A percentile compares a stretch with the other conserved stretches of the same genome.
Evolutionary conservation across 2,797 vertebrate species (phyloP).

Genomic region (Astyanax mexicanus): DNA sequence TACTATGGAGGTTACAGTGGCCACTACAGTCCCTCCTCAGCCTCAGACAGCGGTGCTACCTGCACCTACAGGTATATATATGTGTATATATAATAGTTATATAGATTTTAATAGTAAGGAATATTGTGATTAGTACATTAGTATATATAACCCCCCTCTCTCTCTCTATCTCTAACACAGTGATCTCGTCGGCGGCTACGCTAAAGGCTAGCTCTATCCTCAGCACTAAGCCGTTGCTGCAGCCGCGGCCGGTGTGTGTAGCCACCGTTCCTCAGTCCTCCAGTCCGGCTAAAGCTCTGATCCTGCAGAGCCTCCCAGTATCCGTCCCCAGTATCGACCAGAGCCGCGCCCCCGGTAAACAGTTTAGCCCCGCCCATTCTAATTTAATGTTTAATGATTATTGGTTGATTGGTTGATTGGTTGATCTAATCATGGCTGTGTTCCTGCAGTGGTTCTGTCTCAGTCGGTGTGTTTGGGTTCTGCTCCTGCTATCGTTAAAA

Average conservation of each 20-base stretch:
- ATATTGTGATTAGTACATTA: too few relatives aligned
- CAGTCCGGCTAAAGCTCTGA: constrained; percentile 76
- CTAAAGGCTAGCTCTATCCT: constrained; percentile 77
- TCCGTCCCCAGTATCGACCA: constrained; percentile 69
- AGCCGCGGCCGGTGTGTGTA: constrained; percentile 84
- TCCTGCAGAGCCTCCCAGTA: constrained; percentile 80
- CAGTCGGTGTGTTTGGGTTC: constrained; percentile 78
- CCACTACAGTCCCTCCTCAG: constrained; percentile 59
- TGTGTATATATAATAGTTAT: too few relatives aligned
- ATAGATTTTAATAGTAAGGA: too few relatives aligned
- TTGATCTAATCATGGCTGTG: constrained; percentile 14
- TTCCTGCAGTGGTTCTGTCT: constrained; percentile 77
- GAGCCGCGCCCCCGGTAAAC: constrained; percentile 72
- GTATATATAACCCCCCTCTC: not conserved
- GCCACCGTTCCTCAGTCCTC: constrained; percentile 69
- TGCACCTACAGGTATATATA: constrained; percentile 57
- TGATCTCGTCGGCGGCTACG: constrained; percentile 49
- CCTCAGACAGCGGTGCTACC: constrained; percentile 53
- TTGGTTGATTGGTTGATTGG: too few relatives aligned
- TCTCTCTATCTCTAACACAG: constrained; percentile 41
- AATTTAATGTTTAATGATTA: not conserved
- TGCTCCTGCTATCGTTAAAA: constrained; percentile 78
- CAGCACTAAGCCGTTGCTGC: constrained; percentile 82
- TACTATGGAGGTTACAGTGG: constrained; percentile 79
- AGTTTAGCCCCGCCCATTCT: not conserved